Evolutionary conservation across 1,140 invertebrate genomes (phyloP).

Genomic region (Heliconius himera): DNA sequence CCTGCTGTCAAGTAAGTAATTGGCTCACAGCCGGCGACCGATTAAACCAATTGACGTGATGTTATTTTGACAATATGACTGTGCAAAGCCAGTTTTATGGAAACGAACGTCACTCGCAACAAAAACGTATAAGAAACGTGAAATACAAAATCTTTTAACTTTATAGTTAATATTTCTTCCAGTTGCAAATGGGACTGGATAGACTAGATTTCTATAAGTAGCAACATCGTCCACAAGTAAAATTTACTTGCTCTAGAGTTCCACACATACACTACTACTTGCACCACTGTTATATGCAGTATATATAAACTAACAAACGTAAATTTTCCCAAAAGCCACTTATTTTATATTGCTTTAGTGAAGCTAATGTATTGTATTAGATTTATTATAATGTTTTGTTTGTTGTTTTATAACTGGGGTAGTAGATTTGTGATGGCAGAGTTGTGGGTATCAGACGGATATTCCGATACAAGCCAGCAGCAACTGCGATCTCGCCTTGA

Average conservation of each 20-base stretch:
- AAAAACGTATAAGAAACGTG: neutral
- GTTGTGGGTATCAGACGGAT: slow-evolving; percentile 23
- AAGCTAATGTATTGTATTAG: neutral
- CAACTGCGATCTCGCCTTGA: slow-evolving; percentile 71
- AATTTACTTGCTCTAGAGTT: slow-evolving; percentile 18
- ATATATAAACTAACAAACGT: neutral
- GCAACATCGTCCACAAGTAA: slow-evolving; percentile 13
- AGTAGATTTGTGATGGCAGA: slow-evolving; percentile 25
- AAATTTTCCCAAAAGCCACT: neutral
- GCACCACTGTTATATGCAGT: neutral
- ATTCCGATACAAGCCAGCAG: slow-evolving; percentile 46
- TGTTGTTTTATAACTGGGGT: neutral
- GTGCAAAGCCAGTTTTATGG: slow-evolving; percentile 43
- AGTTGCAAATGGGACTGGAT: slow-evolving; percentile 28
- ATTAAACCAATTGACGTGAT: slow-evolving; percentile 79
- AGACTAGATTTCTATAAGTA: slow-evolving; percentile 31
- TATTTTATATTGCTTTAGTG: neutral
- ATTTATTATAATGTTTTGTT: slow-evolving; percentile 17
- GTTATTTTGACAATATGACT: slow-evolving; percentile 78
- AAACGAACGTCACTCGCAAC: slow-evolving; percentile 28
- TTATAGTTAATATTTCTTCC: slow-evolving; percentile 17
- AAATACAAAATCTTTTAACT: slow-evolving; percentile 11
- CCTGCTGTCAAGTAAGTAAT: slow-evolving; percentile 80
- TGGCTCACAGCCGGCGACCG: slow-evolving; percentile 74
- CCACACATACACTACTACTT: neutral